Base-by-base conservation (phyloP, 2,888 invertebrate genomes). In the Malachius bipustulatus region DNA sequence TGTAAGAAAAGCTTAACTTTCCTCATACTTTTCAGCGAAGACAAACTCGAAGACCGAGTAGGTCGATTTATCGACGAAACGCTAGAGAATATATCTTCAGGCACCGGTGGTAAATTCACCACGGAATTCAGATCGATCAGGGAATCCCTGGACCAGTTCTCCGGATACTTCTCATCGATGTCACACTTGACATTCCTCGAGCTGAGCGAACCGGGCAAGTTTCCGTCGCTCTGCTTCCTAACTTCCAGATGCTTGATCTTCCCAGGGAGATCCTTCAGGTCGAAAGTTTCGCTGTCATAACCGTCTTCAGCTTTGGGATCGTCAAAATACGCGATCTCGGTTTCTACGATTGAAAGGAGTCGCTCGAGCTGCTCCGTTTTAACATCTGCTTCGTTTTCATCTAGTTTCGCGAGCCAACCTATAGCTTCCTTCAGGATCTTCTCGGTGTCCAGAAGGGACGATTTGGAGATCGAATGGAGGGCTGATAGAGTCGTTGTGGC, bases 81-180 rank as follows among this genome's bases (percentile, higher is more conserved):
- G 40, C 58, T 54, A 2, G 62, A 60, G 37, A 65, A 65, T 30
- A 60, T 63, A 42, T 65, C 64, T 51, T 66, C 66, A 1, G 65
- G 66, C 1, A 66, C 65, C 2, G 65, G 55, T 2, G 65, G 64
- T 32, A 66, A 48, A 49, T 63, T 64, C 0, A 56, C 53, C 2
- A 64, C 58, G 35, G 54, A 60, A 40, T 59, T 60, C 12, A 64
- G 47, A 46, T 65, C 65, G 14, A 65, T 61, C 11, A 63, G 46
- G 3, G 64, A 65, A 39, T 65, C 64, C 24, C 59, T 52, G 2
- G 65, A 64, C 48, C 62, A 54, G 47, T 61, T 63, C 41, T 65
- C 65, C 1, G 66, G 66, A 50, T 65, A 66, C 45, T 64, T 65
- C 47, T 65, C 65, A 39, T 65, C 62, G 2, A 64, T 47, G 37